A percentile compares a stretch with the other conserved stretches of the same genome.
These are phyloP conservation scores for Perccottus glenii DNA, from an alignment of 2,113 vertebrate species.

Conservation along the genomic window DNA sequence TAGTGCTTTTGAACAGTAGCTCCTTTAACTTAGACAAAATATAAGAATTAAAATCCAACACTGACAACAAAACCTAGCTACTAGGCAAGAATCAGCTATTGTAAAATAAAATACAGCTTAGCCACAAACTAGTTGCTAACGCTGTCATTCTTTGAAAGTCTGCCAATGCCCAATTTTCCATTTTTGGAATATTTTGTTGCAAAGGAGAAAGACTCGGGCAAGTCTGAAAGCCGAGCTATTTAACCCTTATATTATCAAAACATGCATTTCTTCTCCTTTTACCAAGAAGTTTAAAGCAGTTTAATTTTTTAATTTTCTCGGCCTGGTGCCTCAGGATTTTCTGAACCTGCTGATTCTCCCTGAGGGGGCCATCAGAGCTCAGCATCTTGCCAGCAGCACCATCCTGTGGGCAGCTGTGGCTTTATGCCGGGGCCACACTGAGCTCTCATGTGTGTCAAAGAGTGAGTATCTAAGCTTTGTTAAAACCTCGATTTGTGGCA, in stretches of 20 bases:
- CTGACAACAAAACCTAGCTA: background rate
- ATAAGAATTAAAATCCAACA: background rate
- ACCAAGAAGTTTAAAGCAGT: too few relatives aligned
- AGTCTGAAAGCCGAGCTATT: too few relatives aligned
- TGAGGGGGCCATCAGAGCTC: slow-evolving; percentile 24
- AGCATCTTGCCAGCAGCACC: slow-evolving; percentile 7
- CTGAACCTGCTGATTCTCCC: slow-evolving; percentile 9
- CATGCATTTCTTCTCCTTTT: too few relatives aligned
- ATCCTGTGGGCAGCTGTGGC: slow-evolving; percentile 2
- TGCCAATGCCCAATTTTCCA: too few relatives aligned
- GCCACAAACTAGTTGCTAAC: too few relatives aligned
- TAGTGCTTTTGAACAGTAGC: too few relatives aligned
- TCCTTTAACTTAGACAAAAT: background rate
- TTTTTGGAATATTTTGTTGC: too few relatives aligned
- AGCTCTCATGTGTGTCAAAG: background rate
- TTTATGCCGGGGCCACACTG: background rate
- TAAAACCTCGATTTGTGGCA: slow-evolving; percentile 90
- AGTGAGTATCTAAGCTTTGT: background rate
- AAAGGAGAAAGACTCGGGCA: too few relatives aligned
- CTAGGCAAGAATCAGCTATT: background rate
- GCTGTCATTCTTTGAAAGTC: too few relatives aligned
- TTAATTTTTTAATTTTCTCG: background rate
- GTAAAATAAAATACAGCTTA: too few relatives aligned
- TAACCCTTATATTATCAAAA: too few relatives aligned
- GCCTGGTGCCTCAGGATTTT: slow-evolving; percentile 9